phyloP scores from a whole-genome alignment of 2,797 vertebrate species.

The Myiothlypis chrysogaster region DNA sequence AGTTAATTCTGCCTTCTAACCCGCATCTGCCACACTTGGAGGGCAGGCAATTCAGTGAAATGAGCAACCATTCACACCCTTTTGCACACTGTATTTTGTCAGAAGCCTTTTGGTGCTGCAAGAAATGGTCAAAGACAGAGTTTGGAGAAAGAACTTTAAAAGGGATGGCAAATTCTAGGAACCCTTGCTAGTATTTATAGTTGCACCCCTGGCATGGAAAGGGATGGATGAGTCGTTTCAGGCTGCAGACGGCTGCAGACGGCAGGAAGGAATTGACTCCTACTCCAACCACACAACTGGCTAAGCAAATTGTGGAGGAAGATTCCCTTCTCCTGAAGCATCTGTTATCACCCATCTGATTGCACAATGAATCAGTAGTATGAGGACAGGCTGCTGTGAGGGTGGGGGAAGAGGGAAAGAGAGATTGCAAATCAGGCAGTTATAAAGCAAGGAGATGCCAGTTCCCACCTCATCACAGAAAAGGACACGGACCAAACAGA shows the following conservation, averaged over 20 bases:
- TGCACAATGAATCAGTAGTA: slow-evolving; percentile 65
- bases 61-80: neutral
- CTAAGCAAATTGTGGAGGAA: slow-evolving; percentile 65
- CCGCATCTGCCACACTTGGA: neutral
- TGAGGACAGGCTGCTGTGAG: slow-evolving; percentile 53
- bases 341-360: slow-evolving; percentile 63
- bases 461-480: neutral
- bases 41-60: neutral
- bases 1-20: neutral
- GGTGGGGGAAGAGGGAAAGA: slow-evolving; percentile 37
- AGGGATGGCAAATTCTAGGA: neutral
- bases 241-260: slow-evolving; percentile 63
- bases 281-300: slow-evolving; percentile 67
- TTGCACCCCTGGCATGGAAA: slow-evolving; percentile 25
- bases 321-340: slow-evolving; percentile 61
- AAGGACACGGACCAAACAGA: neutral
- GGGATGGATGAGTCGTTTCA: slow-evolving; percentile 58
- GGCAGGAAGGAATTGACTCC: slow-evolving; percentile 67
- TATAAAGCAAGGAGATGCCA: neutral
- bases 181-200: slow-evolving; percentile 53
- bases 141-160: neutral
- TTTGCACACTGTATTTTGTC: neutral
- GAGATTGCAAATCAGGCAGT: neutral
- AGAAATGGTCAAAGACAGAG: neutral
- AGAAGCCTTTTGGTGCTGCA: neutral